A percentile compares a stretch with the other conserved stretches of the same genome.
Evolutionary conservation across 2,113 vertebrate species (phyloP).

Genomic region (Nothobranchius kuhntae): DNA sequence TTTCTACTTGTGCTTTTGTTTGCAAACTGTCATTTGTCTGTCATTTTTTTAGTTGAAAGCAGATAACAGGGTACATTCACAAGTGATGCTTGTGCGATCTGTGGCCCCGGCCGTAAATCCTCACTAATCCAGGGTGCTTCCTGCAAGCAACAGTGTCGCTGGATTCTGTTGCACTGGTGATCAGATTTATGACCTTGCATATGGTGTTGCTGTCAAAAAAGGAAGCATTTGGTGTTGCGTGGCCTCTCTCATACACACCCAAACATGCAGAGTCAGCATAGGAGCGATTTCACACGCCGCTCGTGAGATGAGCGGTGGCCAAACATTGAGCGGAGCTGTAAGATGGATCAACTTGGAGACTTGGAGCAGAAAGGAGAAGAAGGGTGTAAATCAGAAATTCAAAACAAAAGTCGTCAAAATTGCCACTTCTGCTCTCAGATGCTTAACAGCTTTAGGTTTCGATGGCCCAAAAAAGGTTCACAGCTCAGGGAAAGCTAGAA

Average conservation of each 20-base stretch:
- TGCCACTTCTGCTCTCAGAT: constrained; percentile 36
- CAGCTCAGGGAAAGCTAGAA: background rate
- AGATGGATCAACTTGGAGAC: constrained; percentile 20
- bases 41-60: constrained; percentile 16
- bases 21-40: constrained; percentile 26
- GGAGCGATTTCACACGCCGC: constrained; percentile 21
- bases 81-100: constrained; percentile 34
- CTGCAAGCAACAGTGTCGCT: constrained; percentile 57
- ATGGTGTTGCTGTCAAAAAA: constrained; percentile 61
- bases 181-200: constrained; percentile 75
- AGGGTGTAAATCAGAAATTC: too few relatives aligned
- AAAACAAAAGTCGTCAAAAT: constrained; percentile 33
- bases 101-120: constrained; percentile 55
- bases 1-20: constrained; percentile 25
- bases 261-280: constrained; percentile 41
- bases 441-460: constrained; percentile 50
- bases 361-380: constrained; percentile 5
- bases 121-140: constrained; percentile 64
- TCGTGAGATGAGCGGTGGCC: too few relatives aligned
- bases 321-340: background rate
- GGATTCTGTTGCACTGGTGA: constrained; percentile 48
- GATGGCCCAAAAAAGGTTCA: constrained; percentile 34
- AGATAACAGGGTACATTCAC: constrained; percentile 31
- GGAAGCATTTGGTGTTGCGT: constrained; percentile 45
- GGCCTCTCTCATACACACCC: constrained; percentile 18